phyloP scores from a whole-genome alignment of 1,140 invertebrate species.

The Ptiloglossa arizonensis region DNA sequence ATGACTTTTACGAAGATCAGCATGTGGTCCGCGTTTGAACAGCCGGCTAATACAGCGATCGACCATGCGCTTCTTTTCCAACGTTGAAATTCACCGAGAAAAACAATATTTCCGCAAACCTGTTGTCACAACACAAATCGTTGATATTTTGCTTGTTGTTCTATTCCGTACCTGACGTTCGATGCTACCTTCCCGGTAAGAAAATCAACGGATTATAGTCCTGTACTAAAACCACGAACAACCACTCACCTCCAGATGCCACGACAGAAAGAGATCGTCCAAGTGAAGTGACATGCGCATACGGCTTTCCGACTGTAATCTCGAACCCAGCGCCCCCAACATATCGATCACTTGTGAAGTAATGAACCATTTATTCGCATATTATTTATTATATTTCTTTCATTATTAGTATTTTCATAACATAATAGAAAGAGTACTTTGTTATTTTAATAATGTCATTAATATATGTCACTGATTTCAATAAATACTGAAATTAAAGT shows the following conservation, averaged over 20 bases:
- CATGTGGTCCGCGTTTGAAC: slow-evolving; percentile 40
- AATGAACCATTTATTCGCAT: background rate
- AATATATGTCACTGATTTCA: background rate
- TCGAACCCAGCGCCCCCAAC: slow-evolving; percentile 61
- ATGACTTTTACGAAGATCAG: slow-evolving; percentile 23
- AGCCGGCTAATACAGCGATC: slow-evolving; percentile 63
- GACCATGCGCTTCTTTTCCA: slow-evolving; percentile 22
- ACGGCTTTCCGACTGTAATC: slow-evolving; percentile 60
- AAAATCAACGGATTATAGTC: slow-evolving; percentile 73
- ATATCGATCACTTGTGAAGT: slow-evolving; percentile 59
- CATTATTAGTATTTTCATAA: no score
- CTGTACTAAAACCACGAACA: slow-evolving; percentile 64
- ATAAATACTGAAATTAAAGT: slow-evolving; percentile 20
- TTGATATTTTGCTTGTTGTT: slow-evolving; percentile 57
- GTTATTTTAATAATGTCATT: background rate
- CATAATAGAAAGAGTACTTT: background rate
- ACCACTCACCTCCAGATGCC: slow-evolving; percentile 83
- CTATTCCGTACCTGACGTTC: slow-evolving; percentile 72
- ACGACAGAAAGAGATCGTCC: slow-evolving; percentile 83
- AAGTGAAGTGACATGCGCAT: slow-evolving; percentile 79
- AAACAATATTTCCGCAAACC: slow-evolving; percentile 60
- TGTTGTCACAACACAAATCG: slow-evolving; percentile 68
- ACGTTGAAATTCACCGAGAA: slow-evolving; percentile 29
- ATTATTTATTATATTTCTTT: background rate
- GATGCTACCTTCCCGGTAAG: slow-evolving; percentile 66